A percentile compares a stretch with the other conserved stretches of the same genome.
phyloP scores from a whole-genome alignment of 2,888 invertebrate genomes.

The Lepidochrysops patricia region DNA sequence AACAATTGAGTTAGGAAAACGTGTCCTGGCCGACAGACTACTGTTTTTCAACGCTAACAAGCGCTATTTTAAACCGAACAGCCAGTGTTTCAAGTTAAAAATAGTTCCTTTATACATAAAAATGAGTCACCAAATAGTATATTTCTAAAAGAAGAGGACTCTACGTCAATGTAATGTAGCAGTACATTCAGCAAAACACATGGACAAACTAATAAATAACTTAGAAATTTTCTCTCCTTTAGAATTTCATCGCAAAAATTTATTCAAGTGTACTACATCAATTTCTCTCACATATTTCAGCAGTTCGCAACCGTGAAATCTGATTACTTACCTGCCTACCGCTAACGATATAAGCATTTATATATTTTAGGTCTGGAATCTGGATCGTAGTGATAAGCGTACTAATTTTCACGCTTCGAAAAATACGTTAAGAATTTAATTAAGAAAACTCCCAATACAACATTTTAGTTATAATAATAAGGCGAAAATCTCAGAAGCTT shows the following conservation, averaged over 20 bases:
- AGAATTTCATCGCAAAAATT: background rate
- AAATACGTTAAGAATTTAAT: background rate
- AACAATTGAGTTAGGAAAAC: no score
- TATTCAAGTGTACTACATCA: background rate
- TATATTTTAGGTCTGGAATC: background rate
- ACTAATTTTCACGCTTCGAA: background rate
- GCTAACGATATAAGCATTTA: background rate
- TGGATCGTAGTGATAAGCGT: background rate
- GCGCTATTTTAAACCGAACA: no score
- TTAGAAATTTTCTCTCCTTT: background rate
- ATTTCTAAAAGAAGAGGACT: no score
- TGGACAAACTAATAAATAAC: background rate
- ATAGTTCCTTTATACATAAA: no score
- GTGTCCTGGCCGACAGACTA: no score
- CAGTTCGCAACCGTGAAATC: background rate
- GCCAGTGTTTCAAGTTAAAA: no score
- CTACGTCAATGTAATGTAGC: no score
- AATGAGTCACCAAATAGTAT: no score
- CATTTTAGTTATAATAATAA: no score
- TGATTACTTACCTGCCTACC: background rate
- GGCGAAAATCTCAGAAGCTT: background rate
- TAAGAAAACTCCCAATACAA: background rate
- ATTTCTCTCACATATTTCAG: background rate
- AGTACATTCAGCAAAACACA: no score
- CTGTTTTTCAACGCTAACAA: no score